phyloP scores from a whole-genome alignment of 2,113 vertebrate species.

The Microcebus tavaratra region DNA sequence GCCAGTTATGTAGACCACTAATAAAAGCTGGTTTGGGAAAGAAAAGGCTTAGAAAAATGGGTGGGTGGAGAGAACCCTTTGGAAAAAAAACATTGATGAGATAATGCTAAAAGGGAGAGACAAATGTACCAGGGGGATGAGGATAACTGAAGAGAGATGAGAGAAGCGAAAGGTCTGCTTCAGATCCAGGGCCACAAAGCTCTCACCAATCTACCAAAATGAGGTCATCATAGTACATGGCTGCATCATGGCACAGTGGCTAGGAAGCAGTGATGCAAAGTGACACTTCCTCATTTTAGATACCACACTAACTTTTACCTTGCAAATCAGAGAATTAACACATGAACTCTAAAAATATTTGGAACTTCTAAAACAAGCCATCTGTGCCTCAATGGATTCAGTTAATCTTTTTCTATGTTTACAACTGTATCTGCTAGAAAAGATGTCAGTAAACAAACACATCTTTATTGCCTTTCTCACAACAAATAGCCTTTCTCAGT shows the following conservation, averaged over 20 bases:
- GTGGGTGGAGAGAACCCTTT: background rate
- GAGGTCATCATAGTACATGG: background rate
- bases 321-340: background rate
- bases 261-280: background rate
- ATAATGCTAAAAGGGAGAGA: background rate
- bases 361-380: background rate
- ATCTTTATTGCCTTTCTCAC: background rate
- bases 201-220: background rate
- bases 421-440: background rate
- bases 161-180: background rate
- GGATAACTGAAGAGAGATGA: background rate
- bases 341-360: background rate
- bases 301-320: background rate
- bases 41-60: slow-evolving; percentile 19
- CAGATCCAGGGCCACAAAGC: background rate
- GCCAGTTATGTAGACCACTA: background rate
- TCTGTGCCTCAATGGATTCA: background rate
- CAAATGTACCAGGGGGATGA: background rate
- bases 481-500: background rate
- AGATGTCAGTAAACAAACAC: background rate
- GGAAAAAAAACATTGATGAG: slow-evolving; percentile 2
- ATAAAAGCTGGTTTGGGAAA: background rate
- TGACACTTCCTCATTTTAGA: background rate
- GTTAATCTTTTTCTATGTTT: background rate
- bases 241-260: background rate